Evolutionary conservation across 92 coral and sea anemone species (phyloP).

Genomic region (Micromussa lordhowensis): DNA sequence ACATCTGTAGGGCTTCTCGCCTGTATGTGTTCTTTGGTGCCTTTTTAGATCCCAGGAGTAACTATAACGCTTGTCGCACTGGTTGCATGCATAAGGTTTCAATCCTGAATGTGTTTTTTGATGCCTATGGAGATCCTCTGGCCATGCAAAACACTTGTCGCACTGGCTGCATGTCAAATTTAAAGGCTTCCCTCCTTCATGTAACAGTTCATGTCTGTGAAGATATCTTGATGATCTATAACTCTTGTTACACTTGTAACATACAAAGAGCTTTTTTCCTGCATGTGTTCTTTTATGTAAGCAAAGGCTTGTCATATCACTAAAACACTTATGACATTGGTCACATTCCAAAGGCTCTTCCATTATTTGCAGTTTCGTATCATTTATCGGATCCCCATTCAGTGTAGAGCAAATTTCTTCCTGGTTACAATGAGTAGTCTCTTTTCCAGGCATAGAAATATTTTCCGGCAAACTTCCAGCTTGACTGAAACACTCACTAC

Average conservation of each 20-base stretch:
- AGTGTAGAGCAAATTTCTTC: neutral
- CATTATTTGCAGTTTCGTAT: neutral
- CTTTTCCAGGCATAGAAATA: neutral
- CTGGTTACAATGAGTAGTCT: neutral
- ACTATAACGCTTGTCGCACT: neutral
- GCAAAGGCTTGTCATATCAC: neutral
- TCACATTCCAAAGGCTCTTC: neutral
- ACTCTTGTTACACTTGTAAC: neutral
- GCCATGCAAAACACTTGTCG: neutral
- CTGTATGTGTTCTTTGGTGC: neutral
- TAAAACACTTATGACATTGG: neutral
- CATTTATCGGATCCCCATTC: neutral
- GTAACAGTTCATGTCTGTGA: neutral
- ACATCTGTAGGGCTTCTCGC: neutral
- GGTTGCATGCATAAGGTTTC: neutral
- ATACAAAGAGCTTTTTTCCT: neutral
- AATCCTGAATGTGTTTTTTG: neutral
- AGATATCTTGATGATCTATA: neutral
- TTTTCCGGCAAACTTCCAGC: neutral
- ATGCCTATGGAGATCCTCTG: neutral
- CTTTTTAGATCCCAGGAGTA: neutral
- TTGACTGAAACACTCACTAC: neutral
- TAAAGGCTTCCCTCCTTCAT: neutral
- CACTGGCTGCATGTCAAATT: neutral
- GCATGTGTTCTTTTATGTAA: neutral